A percentile compares a stretch with the other conserved stretches of the same genome.
Evolutionary conservation across 2,888 invertebrate species (phyloP).

Genomic region (Netelia fuscicornis): DNA sequence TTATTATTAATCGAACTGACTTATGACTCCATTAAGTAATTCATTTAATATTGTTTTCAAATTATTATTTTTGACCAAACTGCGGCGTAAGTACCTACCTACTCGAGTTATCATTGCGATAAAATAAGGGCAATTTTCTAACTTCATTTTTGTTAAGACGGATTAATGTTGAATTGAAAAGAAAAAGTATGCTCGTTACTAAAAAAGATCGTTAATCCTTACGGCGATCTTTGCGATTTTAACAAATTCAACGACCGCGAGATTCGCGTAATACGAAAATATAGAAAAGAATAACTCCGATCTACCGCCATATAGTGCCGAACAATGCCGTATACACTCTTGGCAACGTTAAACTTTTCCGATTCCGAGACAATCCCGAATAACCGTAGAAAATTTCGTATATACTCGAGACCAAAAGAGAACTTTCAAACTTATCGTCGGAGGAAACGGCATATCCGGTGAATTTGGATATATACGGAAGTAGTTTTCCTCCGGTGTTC

Average conservation of each 20-base stretch:
- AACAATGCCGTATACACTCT: conserved; percentile 8
- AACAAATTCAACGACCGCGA: not conserved
- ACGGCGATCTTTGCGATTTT: not conserved
- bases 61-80: not conserved
- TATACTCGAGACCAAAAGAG: conserved; percentile 22
- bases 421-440: conserved; percentile 52
- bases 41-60: not conserved
- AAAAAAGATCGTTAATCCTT: not conserved
- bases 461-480: conserved; percentile 54
- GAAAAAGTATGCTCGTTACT: not conserved
- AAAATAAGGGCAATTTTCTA: not conserved
- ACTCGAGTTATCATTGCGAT: not conserved
- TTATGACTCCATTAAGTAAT: not conserved
- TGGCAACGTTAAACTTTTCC: conserved; percentile 53
- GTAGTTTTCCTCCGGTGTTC: conserved; percentile 48
- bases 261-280: not conserved
- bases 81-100: not conserved
- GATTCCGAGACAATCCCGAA: conserved; percentile 53
- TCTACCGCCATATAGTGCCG: not conserved
- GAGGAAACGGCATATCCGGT: conserved; percentile 31
- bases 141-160: not conserved
- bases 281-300: not conserved
- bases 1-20: not conserved
- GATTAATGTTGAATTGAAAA: not conserved
- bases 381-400: conserved; percentile 36